Evolutionary conservation across 2,113 vertebrate species (phyloP).

Genomic region (Austrofundulus limnaeus): DNA sequence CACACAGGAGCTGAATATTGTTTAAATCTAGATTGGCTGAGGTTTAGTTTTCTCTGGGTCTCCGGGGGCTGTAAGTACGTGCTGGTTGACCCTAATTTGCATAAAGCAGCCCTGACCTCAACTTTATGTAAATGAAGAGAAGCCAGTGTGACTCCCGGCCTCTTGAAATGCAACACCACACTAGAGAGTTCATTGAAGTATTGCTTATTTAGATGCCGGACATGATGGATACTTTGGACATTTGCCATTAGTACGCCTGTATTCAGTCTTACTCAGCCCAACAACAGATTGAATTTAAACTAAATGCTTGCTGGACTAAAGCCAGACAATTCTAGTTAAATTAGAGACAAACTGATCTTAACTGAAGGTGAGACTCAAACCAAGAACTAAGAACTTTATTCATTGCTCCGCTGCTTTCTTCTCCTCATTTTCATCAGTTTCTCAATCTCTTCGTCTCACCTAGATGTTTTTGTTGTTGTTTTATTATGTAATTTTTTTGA

Average conservation of each 20-base stretch:
- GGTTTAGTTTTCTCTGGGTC: background rate
- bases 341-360: conserved; percentile 26
- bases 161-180: background rate
- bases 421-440: too few species aligned
- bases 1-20: background rate
- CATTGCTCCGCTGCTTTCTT: too few species aligned
- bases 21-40: background rate
- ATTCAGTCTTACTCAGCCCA: conserved; percentile 14
- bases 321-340: conserved; percentile 34
- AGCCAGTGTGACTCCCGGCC: background rate
- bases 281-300: conserved; percentile 23
- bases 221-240: background rate
- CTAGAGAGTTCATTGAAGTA: background rate
- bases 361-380: conserved; percentile 22
- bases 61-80: background rate
- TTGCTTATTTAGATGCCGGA: background rate
- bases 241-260: background rate
- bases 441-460: too few species aligned
- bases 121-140: background rate
- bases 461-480: too few species aligned
- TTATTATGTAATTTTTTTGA: too few species aligned
- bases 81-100: background rate
- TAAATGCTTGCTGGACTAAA: conserved; percentile 20
- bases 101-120: background rate
- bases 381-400: background rate